These are phyloP conservation scores for Schrankia costaestrigalis DNA, from an alignment of 2,888 invertebrate genomes.

Conservation along the genomic window DNA sequence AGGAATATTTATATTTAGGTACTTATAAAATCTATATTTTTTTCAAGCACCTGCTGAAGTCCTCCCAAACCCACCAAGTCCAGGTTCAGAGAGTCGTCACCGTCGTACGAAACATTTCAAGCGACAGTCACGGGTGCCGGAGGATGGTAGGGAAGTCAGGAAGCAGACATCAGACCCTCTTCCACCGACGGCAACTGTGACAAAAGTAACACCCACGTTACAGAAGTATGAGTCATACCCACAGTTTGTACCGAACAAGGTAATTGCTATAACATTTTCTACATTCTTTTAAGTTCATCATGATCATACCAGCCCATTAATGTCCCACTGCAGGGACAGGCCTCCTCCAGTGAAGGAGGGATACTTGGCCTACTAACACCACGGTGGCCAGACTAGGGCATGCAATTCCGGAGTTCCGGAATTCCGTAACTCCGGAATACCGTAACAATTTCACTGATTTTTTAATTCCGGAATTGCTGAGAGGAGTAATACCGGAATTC, in stretches of 20 bases:
- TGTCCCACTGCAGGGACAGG: neutral
- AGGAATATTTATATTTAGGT: no score
- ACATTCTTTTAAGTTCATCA: neutral
- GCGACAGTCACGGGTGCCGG: constrained; percentile 57
- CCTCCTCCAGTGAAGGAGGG: neutral
- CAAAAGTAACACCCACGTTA: constrained; percentile 34
- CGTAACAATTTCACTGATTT: no score
- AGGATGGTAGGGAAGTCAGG: constrained; percentile 45
- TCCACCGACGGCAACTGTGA: constrained; percentile 24
- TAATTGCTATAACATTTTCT: constrained; percentile 22
- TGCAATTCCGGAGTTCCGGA: no score
- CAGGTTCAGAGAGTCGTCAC: constrained; percentile 19
- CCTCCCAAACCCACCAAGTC: constrained; percentile 6
- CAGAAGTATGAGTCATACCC: constrained; percentile 69
- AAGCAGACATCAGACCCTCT: constrained; percentile 60
- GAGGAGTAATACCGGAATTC: no score
- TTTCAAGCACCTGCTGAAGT: neutral
- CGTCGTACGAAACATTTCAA: constrained; percentile 57
- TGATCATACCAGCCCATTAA: neutral
- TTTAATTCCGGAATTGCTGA: no score
- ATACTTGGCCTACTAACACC: no score
- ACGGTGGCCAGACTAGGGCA: no score
- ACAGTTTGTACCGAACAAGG: constrained; percentile 51
- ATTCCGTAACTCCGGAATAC: no score
- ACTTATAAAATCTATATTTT: neutral